Base-by-base conservation (phyloP, 2,113 vertebrate genomes). In the Dendrocopos noguchii region DNA sequence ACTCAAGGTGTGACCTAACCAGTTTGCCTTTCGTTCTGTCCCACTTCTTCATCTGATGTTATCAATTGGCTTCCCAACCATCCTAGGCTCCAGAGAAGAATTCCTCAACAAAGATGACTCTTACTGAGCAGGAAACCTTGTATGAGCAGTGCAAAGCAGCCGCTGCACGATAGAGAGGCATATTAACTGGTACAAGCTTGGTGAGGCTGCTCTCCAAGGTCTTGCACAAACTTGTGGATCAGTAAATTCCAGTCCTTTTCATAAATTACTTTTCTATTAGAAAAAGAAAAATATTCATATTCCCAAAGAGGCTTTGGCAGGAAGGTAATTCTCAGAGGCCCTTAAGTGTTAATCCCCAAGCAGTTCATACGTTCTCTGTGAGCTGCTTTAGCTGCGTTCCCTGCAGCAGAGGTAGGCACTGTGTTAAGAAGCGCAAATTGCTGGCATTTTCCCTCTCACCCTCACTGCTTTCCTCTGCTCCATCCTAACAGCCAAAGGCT, bases 381-480 rank as follows among this genome's bases (percentile, higher is more conserved):
- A 84, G 34, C 24, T 64, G 19, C 60, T 76, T 80, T 46, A 57
- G 28, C 47, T 72, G 55, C 1, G 2, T 65, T 77, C 53, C 34
- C n/a, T 71, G 28, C 33, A 56, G 44, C 50, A 59, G 42, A 29
- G 79, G 55, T 16, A 53, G 28, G 12, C 16, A 7, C 25, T 29
- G 25, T 57, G 33, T 65, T 61, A 53, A 76, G 42, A 72, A 86
- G 5, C 39, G 56, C 39, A 80, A 44, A 59, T 39, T 61, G 29
- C 29, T 9, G 42, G 5, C 2, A 0, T 21, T 80, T 73, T 19
- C 19, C 19, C 60, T 20, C 17, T 6, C 3, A 1, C 15, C 11
- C 14, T 5, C 9, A 3, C 1, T 1, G 1, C 21, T 13, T 42
- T 68, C 8, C 16, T 72, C 50, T 55, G 6, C 28, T 78, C 9